Percentiles rank a stretch among this genome's conserved stretches.
Conservation (phyloP, 2,888 invertebrate species). For the Aromia moschata region DNA sequence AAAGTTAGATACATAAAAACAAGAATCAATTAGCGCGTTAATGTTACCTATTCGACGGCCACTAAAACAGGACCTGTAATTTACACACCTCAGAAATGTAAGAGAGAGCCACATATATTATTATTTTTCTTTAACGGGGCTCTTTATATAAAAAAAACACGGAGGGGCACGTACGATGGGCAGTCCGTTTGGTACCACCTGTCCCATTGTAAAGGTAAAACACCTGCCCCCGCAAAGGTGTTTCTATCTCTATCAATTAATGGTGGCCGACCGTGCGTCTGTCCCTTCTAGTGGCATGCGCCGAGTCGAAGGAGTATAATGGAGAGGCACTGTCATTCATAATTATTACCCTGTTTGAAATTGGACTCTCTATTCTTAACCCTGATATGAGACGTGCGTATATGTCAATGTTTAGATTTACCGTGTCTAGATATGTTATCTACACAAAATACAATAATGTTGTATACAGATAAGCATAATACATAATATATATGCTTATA, state of each 20-base stretch:
- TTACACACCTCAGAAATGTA: constrained; percentile 10
- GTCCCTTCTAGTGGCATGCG: background rate
- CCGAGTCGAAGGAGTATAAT: too few relatives aligned
- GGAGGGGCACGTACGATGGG: constrained; percentile 16
- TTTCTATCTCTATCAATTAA: constrained; percentile 25
- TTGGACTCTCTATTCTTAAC: too few relatives aligned
- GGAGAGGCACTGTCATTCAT: too few relatives aligned
- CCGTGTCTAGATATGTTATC: too few relatives aligned
- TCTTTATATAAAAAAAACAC: constrained; percentile 9
- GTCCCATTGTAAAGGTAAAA: constrained; percentile 25
- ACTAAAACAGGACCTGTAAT: constrained; percentile 14
- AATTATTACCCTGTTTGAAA: too few relatives aligned
- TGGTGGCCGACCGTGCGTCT: background rate
- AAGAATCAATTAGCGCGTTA: background rate
- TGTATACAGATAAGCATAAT: too few relatives aligned
- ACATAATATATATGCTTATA: too few relatives aligned
- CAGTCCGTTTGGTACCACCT: constrained; percentile 30
- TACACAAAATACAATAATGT: too few relatives aligned
- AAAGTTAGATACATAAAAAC: too few relatives aligned
- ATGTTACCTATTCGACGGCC: background rate
- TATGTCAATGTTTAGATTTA: too few relatives aligned
- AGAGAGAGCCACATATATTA: constrained; percentile 3
- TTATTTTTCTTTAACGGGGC: constrained; percentile 1
- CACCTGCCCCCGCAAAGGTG: constrained; percentile 38
- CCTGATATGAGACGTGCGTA: too few relatives aligned